Evolutionary conservation across 2,113 vertebrate species (phyloP).

Genomic region (Pleuronectes platessa): DNA sequence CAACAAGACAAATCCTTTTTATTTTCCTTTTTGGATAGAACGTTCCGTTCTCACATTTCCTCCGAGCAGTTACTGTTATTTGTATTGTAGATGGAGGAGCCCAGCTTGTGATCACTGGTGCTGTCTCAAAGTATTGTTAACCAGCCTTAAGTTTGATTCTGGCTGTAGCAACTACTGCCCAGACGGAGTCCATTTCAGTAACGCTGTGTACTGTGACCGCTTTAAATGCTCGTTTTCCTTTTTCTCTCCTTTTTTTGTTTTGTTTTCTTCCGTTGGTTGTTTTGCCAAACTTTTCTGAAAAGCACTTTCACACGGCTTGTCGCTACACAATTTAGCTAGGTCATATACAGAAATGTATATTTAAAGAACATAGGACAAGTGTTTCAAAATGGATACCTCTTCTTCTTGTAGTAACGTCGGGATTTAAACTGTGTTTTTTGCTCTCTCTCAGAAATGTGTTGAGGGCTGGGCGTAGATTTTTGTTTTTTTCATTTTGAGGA

Average conservation of each 20-base stretch:
- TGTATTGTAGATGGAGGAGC: slow-evolving; percentile 56
- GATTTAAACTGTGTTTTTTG: slow-evolving; percentile 73
- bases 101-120: slow-evolving; percentile 74
- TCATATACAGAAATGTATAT: slow-evolving; percentile 73
- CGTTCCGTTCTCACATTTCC: slow-evolving; percentile 45
- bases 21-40: slow-evolving; percentile 14
- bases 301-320: slow-evolving; percentile 79
- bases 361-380: slow-evolving; percentile 70
- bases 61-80: slow-evolving; percentile 45
- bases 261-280: slow-evolving; percentile 3
- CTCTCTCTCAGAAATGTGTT: slow-evolving; percentile 50
- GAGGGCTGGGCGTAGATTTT: slow-evolving; percentile 33
- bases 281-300: slow-evolving; percentile 75
- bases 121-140: slow-evolving; percentile 71
- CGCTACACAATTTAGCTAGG: slow-evolving; percentile 60
- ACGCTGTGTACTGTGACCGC: slow-evolving; percentile 71
- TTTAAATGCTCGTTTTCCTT: slow-evolving; percentile 12
- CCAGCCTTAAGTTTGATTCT: slow-evolving; percentile 69
- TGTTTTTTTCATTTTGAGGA: slow-evolving; percentile 21
- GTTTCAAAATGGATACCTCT: slow-evolving; percentile 81
- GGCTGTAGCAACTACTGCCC: slow-evolving; percentile 63
- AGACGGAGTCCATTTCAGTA: slow-evolving; percentile 64
- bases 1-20: slow-evolving; percentile 50
- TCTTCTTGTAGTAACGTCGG: slow-evolving; percentile 70
- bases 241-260: slow-evolving; percentile 1